A percentile compares a stretch with the other conserved stretches of the same genome.
These are phyloP conservation scores for Blera fallax DNA, from an alignment of 2,888 invertebrate genomes.

Conservation along the genomic window DNA sequence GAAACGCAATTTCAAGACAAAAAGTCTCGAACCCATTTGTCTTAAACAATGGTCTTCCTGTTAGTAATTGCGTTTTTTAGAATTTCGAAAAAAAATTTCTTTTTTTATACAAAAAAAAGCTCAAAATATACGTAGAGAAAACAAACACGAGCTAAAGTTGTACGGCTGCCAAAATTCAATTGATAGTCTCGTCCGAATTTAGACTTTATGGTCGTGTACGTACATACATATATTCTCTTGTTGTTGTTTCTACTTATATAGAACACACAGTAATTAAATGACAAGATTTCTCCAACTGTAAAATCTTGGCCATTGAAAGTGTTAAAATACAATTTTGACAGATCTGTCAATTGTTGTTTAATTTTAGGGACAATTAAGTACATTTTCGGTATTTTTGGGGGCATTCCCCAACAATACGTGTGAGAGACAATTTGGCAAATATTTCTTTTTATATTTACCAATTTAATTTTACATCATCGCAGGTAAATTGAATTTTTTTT, in stretches of 20 bases:
- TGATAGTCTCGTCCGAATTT: constrained; percentile 43
- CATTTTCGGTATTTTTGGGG: background rate
- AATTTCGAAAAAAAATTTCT: constrained; percentile 18
- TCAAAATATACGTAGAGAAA: background rate
- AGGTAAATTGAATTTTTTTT: background rate
- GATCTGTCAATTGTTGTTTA: constrained; percentile 8
- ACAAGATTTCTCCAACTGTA: background rate
- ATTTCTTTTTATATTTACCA: background rate
- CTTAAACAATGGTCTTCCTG: background rate
- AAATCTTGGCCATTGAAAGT: background rate
- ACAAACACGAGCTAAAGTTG: constrained; percentile 42
- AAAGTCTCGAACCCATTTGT: background rate
- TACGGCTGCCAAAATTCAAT: constrained; percentile 61
- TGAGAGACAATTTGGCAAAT: constrained; percentile 18
- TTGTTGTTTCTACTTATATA: too few species aligned
- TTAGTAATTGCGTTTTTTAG: constrained; percentile 8
- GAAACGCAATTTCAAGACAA: background rate
- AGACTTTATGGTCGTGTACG: constrained; percentile 6
- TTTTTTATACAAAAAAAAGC: constrained; percentile 29
- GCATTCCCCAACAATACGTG: background rate
- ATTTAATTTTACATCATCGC: background rate
- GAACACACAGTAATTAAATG: background rate
- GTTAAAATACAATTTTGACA: background rate
- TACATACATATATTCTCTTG: background rate
- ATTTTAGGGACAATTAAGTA: constrained; percentile 8